Evolutionary conservation across 2,797 vertebrate genomes (phyloP), one percentile per base, ranked within the genome.

Genomic region (Periophthalmus magnuspinnatus): DNA sequence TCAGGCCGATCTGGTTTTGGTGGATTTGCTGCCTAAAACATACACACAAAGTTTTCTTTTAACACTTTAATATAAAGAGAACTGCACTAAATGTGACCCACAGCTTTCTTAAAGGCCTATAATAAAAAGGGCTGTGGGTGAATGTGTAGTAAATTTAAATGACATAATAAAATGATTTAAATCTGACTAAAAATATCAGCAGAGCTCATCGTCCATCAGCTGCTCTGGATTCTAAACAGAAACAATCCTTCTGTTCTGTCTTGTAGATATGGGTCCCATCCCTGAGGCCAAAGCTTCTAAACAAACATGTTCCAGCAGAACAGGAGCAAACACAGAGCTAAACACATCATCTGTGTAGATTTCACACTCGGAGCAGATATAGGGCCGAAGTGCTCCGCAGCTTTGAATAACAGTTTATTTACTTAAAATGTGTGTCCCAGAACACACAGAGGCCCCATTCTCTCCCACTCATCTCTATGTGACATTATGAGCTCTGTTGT

Each of bases 331-430:
- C 67, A 21, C 70, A 81, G 92, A 74, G 89, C 78, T 81, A 84
- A 87, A 84, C 72, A 72, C 88, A 85, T 91, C 84, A 87, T 89
- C 88, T 66, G 47, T 79, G 87, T 78, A 66, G 77, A 94, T 93
- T 93, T 92, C 80, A 89, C 78, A 80, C 90, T 87, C 88, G 86
- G 90, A 69, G 92, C 93, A 93, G 89, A 83, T 85, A 82, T 77
- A 90, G 84, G 84, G 80, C 76, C 87, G 85, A 92, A 88, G 92
- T 93, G 91, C 91, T 92, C 91, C 77, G 89, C 89, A 93, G 89
- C 92, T 85, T 95, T 94, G 82, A 93, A 95, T 95, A 96, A 96
- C 90, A 95, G 95, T 96, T 96, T 96, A 93, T 95, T 97, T 96
- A 93, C 90, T 93, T 92, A 85, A 92, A 95, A 92, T 90, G 86